These are phyloP conservation scores for Melikaiella ostensackeni DNA, from an alignment of 2,888 invertebrate species.

Conservation along the genomic window DNA sequence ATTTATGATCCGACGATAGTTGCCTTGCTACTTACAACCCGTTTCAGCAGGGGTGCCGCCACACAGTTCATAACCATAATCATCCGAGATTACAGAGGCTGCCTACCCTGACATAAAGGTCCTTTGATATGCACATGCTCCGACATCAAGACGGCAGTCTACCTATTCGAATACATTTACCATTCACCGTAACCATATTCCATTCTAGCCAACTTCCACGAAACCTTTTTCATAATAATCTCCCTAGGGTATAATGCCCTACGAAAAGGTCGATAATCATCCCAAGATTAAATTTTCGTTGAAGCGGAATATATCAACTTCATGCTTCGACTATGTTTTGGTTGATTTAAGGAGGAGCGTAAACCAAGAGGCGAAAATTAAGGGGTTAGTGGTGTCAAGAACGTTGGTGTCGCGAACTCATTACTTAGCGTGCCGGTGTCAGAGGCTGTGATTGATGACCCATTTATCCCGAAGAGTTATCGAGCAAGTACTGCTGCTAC, in stretches of 20 bases:
- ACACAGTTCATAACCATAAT: conserved; percentile 54
- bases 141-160: not conserved
- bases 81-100: conserved; percentile 47
- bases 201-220: not conserved
- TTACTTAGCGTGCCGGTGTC: conserved; percentile 49
- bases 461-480: conserved; percentile 53
- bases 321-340: not conserved
- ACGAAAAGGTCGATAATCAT: no score
- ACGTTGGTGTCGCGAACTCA: conserved; percentile 48
- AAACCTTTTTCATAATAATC: no score
- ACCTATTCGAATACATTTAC: not conserved
- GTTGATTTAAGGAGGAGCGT: not conserved
- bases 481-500: conserved; percentile 49
- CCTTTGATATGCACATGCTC: not conserved
- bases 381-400: conserved; percentile 4
- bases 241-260: no score
- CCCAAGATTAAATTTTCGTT: no score
- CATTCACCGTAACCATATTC: not conserved
- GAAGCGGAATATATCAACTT: no score
- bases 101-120: conserved; percentile 1
- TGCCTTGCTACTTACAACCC: conserved; percentile 2
- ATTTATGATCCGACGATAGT: not conserved
- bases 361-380: not conserved
- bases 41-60: conserved; percentile 30
- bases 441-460: conserved; percentile 52